Conservation (phyloP, 2,888 invertebrate genomes). For the Leptinotarsa haldemani region DNA sequence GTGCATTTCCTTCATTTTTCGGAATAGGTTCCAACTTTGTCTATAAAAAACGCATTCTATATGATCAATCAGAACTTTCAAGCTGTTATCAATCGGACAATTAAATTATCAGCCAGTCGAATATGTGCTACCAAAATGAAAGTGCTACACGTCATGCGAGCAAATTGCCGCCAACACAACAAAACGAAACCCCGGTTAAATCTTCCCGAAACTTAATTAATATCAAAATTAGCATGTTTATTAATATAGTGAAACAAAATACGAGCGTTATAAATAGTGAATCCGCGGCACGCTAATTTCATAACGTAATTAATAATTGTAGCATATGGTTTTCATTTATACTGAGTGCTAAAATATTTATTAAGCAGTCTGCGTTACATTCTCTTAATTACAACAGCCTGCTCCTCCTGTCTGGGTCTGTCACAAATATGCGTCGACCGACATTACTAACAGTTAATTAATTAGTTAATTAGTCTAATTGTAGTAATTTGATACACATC, state of each 20-base stretch:
- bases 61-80: too few species aligned
- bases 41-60: too few species aligned
- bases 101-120: not conserved
- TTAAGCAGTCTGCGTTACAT: constrained; percentile 49
- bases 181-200: constrained; percentile 42
- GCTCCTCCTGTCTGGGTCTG: constrained; percentile 44
- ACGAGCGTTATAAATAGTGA: constrained; percentile 47
- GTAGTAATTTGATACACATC: constrained; percentile 58
- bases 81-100: too few species aligned
- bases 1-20: too few species aligned
- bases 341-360: constrained; percentile 54
- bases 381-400: constrained; percentile 57
- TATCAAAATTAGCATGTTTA: constrained; percentile 47
- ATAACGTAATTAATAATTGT: constrained; percentile 55
- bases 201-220: constrained; percentile 46
- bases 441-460: constrained; percentile 60
- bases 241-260: constrained; percentile 47
- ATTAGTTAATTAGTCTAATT: constrained; percentile 65
- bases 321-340: constrained; percentile 57
- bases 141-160: constrained; percentile 33
- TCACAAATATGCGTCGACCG: constrained; percentile 51
- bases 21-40: too few species aligned
- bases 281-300: constrained; percentile 50
- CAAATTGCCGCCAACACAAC: constrained; percentile 38
- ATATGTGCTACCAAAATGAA: constrained; percentile 22